Percentiles rank a stretch among this genome's conserved stretches.
These are phyloP conservation scores for Drosophila mimica DNA, from an alignment of 2,888 invertebrate genomes.

Conservation along the genomic window DNA sequence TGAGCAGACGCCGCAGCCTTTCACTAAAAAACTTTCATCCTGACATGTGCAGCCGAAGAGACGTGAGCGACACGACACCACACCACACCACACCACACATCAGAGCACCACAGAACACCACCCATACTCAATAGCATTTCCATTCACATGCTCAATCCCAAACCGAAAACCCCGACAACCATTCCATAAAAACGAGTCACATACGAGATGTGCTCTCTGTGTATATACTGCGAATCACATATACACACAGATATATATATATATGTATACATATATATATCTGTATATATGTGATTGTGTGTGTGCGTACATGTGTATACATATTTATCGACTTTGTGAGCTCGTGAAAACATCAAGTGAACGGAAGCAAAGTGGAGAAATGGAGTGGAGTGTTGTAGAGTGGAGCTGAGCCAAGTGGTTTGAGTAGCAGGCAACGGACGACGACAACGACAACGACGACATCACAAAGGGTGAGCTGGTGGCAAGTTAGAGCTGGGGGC, in stretches of 20 bases:
- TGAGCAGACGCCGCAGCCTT: conserved; percentile 46
- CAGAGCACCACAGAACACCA: conserved; percentile 3
- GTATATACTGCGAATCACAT: conserved; percentile 28
- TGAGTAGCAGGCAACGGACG: conserved; percentile 67
- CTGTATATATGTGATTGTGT: conserved; percentile 14
- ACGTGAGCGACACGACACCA: conserved; percentile 1
- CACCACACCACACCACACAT: neutral
- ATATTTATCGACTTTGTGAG: conserved; percentile 81
- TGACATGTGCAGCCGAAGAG: conserved; percentile 72
- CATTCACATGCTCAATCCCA: conserved; percentile 33
- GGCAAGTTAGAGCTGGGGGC: neutral
- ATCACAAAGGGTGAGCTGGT: conserved; percentile 21
- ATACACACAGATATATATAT: conserved; percentile 17
- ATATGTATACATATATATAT: conserved; percentile 1
- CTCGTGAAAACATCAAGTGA: conserved; percentile 79
- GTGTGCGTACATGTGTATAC: conserved; percentile 61
- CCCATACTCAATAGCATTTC: conserved; percentile 15
- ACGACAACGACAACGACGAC: conserved; percentile 33
- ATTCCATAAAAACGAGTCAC: conserved; percentile 29
- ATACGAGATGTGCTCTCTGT: conserved; percentile 22
- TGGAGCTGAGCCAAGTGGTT: conserved; percentile 58
- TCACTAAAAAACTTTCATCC: conserved; percentile 62
- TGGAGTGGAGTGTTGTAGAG: conserved; percentile 36
- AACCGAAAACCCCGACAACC: conserved; percentile 28
- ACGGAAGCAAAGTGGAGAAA: conserved; percentile 67